Percentiles rank a stretch among this genome's conserved stretches.
phyloP scores from a whole-genome alignment of 2,797 vertebrate species.

The Arctocebus calabarensis region DNA sequence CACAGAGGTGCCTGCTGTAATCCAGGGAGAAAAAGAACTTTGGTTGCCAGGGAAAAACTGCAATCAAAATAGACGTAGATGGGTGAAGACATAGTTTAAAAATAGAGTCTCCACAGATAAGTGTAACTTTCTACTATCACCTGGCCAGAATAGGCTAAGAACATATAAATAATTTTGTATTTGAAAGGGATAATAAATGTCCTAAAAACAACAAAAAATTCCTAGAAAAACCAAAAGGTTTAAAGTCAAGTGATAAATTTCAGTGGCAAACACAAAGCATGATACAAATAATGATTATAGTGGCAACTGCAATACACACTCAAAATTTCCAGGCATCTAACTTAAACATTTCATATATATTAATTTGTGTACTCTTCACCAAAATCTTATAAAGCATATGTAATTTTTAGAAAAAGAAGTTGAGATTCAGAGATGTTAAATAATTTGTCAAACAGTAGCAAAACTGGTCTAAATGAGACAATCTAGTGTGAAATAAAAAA shows the following conservation, averaged over 20 bases:
- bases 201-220: not conserved
- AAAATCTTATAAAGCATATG: not conserved
- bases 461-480: not conserved
- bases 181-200: constrained; percentile 5
- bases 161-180: not conserved
- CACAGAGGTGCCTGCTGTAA: not conserved
- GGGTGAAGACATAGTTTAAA: constrained; percentile 33
- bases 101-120: constrained; percentile 38
- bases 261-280: not conserved
- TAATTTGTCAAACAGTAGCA: not conserved
- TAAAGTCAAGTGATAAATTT: not conserved
- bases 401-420: not conserved
- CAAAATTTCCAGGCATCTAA: too few relatives aligned
- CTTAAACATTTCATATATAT: not conserved
- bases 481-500: not conserved
- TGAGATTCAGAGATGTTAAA: not conserved
- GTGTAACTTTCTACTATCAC: constrained; percentile 7
- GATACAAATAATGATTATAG: not conserved
- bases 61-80: constrained; percentile 9
- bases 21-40: not conserved
- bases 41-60: not conserved
- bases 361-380: not conserved
- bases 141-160: not conserved
- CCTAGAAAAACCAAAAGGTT: constrained; percentile 3
- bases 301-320: not conserved